Evolutionary conservation across 2,888 invertebrate species (phyloP).

Genomic region (Synanthedon tipuliformis): DNA sequence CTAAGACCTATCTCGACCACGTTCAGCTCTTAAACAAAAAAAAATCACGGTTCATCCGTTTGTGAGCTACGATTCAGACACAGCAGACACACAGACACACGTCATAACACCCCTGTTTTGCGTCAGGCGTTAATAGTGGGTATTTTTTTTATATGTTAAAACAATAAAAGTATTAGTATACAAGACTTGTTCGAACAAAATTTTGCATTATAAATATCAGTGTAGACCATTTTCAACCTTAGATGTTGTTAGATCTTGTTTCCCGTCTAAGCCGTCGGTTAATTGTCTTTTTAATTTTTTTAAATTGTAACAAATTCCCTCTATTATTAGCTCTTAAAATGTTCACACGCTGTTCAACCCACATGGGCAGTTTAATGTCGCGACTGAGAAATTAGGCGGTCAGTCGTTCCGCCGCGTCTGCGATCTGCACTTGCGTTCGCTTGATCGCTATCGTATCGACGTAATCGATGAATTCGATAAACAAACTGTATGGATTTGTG

Average conservation of each 20-base stretch:
- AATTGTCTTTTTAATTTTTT: neutral
- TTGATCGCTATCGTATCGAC: slow-evolving; percentile 2
- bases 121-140: too few species aligned
- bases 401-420: slow-evolving; percentile 47
- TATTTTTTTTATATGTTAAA: too few species aligned
- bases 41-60: too few species aligned
- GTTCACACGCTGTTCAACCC: slow-evolving; percentile 7
- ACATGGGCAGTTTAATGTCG: slow-evolving; percentile 17
- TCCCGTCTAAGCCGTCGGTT: neutral
- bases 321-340: neutral
- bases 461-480: neutral
- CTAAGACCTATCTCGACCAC: too few species aligned
- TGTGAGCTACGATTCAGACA: too few species aligned
- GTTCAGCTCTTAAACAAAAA: too few species aligned
- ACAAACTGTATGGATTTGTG: neutral
- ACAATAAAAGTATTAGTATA: too few species aligned
- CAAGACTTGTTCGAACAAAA: too few species aligned
- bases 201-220: too few species aligned
- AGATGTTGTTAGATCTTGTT: neutral
- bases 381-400: slow-evolving; percentile 39
- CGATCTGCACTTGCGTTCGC: slow-evolving; percentile 38
- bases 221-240: too few species aligned
- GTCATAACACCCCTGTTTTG: too few species aligned
- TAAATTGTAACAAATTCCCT: neutral
- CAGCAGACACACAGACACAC: too few species aligned